These are phyloP conservation scores for Ageneiosus marmoratus DNA, from an alignment of 2,113 vertebrate genomes.

Conservation along the genomic window DNA sequence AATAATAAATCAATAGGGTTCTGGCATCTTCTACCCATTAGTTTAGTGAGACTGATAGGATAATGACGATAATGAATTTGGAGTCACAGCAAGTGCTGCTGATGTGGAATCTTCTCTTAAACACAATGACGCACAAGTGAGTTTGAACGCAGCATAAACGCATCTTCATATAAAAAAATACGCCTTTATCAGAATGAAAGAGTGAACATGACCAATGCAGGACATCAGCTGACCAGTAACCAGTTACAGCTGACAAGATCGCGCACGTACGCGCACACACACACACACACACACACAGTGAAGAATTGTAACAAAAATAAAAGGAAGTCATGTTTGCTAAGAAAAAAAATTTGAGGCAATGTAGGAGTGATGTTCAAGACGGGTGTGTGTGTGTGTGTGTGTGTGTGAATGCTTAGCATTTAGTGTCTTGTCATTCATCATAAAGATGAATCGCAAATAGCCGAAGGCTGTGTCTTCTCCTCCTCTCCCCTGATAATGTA, in stretches of 20 bases:
- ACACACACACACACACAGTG: neutral
- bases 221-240: neutral
- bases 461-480: slow-evolving; percentile 35
- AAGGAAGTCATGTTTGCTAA: neutral
- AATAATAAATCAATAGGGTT: too few relatives aligned
- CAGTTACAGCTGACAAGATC: slow-evolving; percentile 33
- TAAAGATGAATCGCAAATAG: slow-evolving; percentile 53
- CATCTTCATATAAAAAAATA: neutral
- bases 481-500: slow-evolving; percentile 33
- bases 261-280: neutral
- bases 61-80: neutral
- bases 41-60: too few relatives aligned
- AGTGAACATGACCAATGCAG: neutral
- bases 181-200: neutral
- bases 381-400: slow-evolving; percentile 38
- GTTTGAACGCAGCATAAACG: neutral
- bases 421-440: slow-evolving; percentile 59
- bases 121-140: neutral
- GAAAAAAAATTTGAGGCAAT: neutral
- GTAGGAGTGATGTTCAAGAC: neutral
- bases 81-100: neutral
- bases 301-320: neutral
- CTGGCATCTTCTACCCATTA: too few relatives aligned
- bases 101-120: neutral
- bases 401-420: slow-evolving; percentile 59